phyloP scores from a whole-genome alignment of 2,888 invertebrate species.

The Cephus spinipes region DNA sequence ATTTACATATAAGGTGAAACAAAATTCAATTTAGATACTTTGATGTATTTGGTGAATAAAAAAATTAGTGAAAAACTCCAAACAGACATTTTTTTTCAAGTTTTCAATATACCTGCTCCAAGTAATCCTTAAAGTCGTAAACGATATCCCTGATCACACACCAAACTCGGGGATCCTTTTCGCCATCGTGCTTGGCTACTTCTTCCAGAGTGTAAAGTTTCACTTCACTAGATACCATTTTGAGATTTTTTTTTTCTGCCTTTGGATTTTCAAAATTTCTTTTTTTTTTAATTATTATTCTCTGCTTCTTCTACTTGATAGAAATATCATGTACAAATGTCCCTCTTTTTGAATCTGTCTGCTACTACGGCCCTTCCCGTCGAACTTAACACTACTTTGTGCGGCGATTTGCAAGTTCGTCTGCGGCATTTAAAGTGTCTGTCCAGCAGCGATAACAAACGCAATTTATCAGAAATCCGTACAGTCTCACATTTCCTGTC shows the following conservation, averaged over 20 bases:
- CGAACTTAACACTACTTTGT: neutral
- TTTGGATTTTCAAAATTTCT: neutral
- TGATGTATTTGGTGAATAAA: neutral
- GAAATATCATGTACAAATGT: neutral
- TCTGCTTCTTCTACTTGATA: neutral
- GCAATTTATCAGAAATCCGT: neutral
- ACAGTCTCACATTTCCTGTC: neutral
- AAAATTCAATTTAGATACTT: neutral
- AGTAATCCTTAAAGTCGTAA: conserved; percentile 77
- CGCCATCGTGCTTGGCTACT: conserved; percentile 72
- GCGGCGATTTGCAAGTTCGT: neutral
- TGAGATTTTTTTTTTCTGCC: neutral
- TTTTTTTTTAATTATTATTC: neutral
- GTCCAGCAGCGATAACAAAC: neutral
- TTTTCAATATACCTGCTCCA: conserved; percentile 68
- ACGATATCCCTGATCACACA: conserved; percentile 75
- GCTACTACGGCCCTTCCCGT: neutral
- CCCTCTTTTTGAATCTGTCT: neutral
- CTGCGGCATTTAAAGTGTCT: neutral
- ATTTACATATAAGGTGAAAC: neutral
- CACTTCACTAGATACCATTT: neutral
- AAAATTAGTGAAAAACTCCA: neutral
- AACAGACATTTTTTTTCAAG: neutral
- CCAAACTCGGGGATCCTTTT: conserved; percentile 71
- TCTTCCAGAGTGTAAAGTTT: conserved; percentile 68